Conservation (phyloP, 2,797 vertebrate genomes). For the Cyclura pinguis region DNA sequence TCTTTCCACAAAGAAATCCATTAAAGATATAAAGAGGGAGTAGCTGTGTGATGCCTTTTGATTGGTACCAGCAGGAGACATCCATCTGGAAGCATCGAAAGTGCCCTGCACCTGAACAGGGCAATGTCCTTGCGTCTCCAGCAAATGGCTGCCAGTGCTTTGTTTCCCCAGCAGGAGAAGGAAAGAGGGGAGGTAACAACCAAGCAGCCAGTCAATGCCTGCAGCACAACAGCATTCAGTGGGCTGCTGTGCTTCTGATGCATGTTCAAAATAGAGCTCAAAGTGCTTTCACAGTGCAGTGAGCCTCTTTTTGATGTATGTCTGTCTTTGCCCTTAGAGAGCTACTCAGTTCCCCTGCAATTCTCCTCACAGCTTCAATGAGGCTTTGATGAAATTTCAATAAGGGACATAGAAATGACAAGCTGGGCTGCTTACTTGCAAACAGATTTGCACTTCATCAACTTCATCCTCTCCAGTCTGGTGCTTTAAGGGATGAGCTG, state of each 20-base stretch:
- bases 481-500: neutral
- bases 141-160: neutral
- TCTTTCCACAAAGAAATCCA: neutral
- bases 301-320: neutral
- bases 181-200: neutral
- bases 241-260: neutral
- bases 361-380: neutral
- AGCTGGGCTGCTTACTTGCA: neutral
- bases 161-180: neutral
- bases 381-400: neutral
- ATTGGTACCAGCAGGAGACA: neutral
- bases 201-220: neutral
- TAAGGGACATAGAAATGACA: neutral
- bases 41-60: neutral
- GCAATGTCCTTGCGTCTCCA: neutral
- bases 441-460: neutral
- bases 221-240: neutral
- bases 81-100: neutral
- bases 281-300: neutral
- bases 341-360: neutral
- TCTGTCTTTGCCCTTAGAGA: neutral
- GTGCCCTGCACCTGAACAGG: neutral
- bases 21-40: neutral
- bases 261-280: neutral
- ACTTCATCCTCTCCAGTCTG: neutral